These are phyloP conservation scores for Montipora capricornis DNA, from an alignment of 64 coral and sea anemone genomes.

Conservation along the genomic window DNA sequence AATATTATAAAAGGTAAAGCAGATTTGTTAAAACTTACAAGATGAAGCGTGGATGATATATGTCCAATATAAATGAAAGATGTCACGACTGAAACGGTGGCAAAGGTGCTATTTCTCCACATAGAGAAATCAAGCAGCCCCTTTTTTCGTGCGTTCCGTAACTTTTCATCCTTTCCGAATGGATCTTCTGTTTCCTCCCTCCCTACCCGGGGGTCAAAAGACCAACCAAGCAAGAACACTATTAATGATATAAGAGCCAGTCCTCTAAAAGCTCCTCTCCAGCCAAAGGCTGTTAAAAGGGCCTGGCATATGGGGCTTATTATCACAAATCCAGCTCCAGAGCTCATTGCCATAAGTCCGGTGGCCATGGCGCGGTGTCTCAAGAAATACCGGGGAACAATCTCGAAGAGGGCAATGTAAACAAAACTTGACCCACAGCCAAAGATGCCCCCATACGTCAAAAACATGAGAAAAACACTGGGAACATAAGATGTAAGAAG, in stretches of 20 bases:
- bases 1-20: neutral
- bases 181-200: neutral
- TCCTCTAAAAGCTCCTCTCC: slow-evolving; percentile 67
- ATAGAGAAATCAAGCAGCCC: slow-evolving; percentile 25
- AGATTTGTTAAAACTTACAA: slow-evolving; percentile 34
- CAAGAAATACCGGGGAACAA: slow-evolving; percentile 66
- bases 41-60: slow-evolving; percentile 7
- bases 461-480: slow-evolving; percentile 43
- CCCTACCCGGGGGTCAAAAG: slow-evolving; percentile 10
- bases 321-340: slow-evolving; percentile 66
- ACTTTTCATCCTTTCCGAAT: slow-evolving; percentile 1
- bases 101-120: slow-evolving; percentile 59
- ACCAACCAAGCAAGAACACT: slow-evolving; percentile 17
- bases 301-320: slow-evolving; percentile 65
- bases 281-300: slow-evolving; percentile 48
- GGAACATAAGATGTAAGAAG: slow-evolving; percentile 45
- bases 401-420: slow-evolving; percentile 58
- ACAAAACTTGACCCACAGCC: slow-evolving; percentile 61
- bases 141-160: neutral
- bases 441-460: slow-evolving; percentile 50
- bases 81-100: neutral
- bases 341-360: slow-evolving; percentile 54
- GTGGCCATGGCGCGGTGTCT: slow-evolving; percentile 55
- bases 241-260: slow-evolving; percentile 10
- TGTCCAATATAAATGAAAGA: slow-evolving; percentile 11